Evolutionary conservation across 2,797 vertebrate species (phyloP).

Genomic region (Alca torda): DNA sequence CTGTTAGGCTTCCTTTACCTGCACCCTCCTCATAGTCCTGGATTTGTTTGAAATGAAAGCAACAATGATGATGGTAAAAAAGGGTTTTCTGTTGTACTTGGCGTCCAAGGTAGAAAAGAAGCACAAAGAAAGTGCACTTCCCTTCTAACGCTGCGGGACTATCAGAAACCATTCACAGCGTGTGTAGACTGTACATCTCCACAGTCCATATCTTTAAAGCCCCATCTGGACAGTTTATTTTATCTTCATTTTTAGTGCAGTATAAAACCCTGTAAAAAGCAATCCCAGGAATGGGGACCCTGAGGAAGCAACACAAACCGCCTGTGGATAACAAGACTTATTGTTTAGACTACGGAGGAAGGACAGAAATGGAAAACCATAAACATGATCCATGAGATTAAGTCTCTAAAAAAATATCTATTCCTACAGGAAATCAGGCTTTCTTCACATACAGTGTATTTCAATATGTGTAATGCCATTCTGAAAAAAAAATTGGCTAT

Average conservation of each 20-base stretch:
- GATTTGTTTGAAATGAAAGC: not conserved
- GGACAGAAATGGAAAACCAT: not conserved
- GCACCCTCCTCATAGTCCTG: not conserved
- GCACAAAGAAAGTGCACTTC: not conserved
- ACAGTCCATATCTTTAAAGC: not conserved
- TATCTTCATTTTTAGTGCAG: slow-evolving; percentile 25
- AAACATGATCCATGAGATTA: slow-evolving; percentile 17
- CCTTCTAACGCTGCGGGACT: not conserved
- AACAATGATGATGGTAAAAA: not conserved
- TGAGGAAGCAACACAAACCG: not conserved
- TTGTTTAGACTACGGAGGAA: not conserved
- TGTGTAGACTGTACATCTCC: not conserved
- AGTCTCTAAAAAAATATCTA: not conserved
- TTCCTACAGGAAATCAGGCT: not conserved
- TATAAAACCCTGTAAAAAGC: slow-evolving; percentile 17
- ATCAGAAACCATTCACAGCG: not conserved
- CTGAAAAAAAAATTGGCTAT: not conserved
- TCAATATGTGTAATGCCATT: not conserved
- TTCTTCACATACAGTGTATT: not conserved
- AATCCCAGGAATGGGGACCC: not conserved
- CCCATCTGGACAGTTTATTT: slow-evolving; percentile 35
- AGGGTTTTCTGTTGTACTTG: not conserved
- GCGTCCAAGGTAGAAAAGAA: not conserved
- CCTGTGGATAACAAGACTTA: not conserved
- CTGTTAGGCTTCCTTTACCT: not conserved